phyloP scores from a whole-genome alignment of 2,797 vertebrate species.

The Ispidina picta region DNA sequence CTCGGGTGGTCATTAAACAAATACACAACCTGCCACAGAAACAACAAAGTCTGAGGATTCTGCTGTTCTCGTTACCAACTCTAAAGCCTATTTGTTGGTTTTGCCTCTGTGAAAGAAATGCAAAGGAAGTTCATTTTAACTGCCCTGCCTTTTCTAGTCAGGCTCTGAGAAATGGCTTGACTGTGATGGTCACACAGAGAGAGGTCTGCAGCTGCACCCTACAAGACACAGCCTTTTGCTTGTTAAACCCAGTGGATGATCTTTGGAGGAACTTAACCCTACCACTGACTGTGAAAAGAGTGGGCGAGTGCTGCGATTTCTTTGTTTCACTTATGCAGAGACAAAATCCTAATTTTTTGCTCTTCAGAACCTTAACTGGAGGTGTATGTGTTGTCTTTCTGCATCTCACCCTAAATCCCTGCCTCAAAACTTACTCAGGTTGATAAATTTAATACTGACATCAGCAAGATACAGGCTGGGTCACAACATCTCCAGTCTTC shows the following conservation, averaged over 20 bases:
- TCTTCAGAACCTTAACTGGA: not conserved
- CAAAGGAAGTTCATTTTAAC: not conserved
- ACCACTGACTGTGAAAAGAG: not conserved
- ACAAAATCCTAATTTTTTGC: not conserved
- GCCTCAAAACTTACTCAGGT: not conserved
- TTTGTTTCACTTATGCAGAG: not conserved
- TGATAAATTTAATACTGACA: not conserved
- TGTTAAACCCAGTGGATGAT: not conserved
- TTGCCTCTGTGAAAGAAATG: not conserved
- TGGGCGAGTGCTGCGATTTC: rapidly evolving
- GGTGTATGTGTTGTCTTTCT: not conserved
- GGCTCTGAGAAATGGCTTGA: not conserved
- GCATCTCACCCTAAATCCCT: not conserved
- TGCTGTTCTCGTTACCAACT: not conserved
- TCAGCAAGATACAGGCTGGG: not conserved
- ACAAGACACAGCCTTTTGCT: not conserved
- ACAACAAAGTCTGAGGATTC: not conserved
- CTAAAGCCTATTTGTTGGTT: not conserved
- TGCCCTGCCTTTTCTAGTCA: not conserved
- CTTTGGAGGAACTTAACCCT: not conserved
- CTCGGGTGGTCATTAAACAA: not conserved
- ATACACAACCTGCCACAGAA: not conserved
- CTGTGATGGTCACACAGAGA: not conserved
- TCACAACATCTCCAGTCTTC: not conserved
- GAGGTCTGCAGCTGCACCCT: not conserved